Evolutionary conservation across 2,888 invertebrate species (phyloP), one percentile per base, ranked within the genome.

Genomic region (Pandemis heparana): DNA sequence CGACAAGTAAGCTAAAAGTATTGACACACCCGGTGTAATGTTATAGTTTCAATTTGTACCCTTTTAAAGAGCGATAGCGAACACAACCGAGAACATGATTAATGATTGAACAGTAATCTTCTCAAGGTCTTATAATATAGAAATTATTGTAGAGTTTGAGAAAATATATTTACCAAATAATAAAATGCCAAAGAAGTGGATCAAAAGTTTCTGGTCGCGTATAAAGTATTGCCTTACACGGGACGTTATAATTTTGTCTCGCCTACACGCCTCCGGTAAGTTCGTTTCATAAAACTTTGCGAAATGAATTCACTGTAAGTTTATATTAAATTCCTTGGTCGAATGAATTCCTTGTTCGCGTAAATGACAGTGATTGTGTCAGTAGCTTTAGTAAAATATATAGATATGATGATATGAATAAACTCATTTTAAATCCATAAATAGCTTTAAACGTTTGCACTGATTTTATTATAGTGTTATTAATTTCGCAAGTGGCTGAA

Each of bases 11-110:
- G 85, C 73, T 73, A 73, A 73, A 61, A 73, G 73, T 59, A 62
- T 79, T 77, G 78, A 82, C 79, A 80, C 79, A 81, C 81, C 85
- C 78, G 80, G 85, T 84, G 86, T 85, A 85, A 85, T 84, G 84
- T 80, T 73, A 73, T 78, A 79, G 80, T 79, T 80, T 78, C 70
- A 75, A 76, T 75, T 68, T 63, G 59, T 80, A 80, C 79, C 77
- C 78, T 79, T 67, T 68, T 46, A 9, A 70, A 32, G 51, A 65
- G n/a, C 59, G 73, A 53, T 41, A 56, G 59, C 59, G 48, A 68
- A 46, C 67, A 56, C 51, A 63, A 63, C 62, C 46, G 62, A 72
- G 38, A 38, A 63, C 1, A 63, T 23, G 51, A 16, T 51, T 5
- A 51, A 51, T 12, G 1, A 46, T 51, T 51, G n/a, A 16, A n/a